A percentile compares a stretch with the other conserved stretches of the same genome.
Conservation (phyloP, 1,140 invertebrate genomes). For the Megalonaias nervosa region DNA sequence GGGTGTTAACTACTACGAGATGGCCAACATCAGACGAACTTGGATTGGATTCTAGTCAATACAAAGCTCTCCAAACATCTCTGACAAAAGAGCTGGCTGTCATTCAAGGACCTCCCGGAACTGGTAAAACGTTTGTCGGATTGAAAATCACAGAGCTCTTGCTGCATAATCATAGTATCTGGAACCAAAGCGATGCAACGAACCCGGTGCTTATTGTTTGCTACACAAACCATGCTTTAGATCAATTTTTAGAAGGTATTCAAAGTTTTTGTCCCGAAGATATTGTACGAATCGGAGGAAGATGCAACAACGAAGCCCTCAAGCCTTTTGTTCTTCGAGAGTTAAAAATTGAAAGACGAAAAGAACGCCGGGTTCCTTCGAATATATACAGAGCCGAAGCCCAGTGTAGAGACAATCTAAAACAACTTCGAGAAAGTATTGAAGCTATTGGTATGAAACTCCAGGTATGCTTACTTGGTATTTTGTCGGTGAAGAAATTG, state of each 20-base stretch:
- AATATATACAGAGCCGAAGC: slow-evolving; percentile 11
- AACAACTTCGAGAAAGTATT: slow-evolving; percentile 19
- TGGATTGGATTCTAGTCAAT: slow-evolving; percentile 71
- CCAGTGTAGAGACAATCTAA: slow-evolving; percentile 22
- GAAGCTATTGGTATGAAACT: slow-evolving; percentile 20
- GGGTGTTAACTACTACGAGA: slow-evolving; percentile 34
- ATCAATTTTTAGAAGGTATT: slow-evolving; percentile 87
- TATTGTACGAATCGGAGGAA: slow-evolving; percentile 82
- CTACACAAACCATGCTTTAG: slow-evolving; percentile 90
- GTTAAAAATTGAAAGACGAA: slow-evolving; percentile 7
- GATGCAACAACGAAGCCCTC: slow-evolving; percentile 74
- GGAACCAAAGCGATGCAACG: slow-evolving; percentile 37
- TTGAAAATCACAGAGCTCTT: slow-evolving; percentile 69
- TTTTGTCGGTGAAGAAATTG: slow-evolving; percentile 6
- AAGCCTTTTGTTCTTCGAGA: slow-evolving; percentile 36
- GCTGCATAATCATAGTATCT: slow-evolving; percentile 60
- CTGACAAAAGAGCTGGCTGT: slow-evolving; percentile 75
- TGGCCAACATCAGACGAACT: slow-evolving; percentile 60
- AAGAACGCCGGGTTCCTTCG: slow-evolving; percentile 7
- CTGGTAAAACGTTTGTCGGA: slow-evolving; percentile 69
- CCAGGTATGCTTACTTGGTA: slow-evolving; percentile 6
- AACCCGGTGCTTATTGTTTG: slow-evolving; percentile 84
- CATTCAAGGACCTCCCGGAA: slow-evolving; percentile 78
- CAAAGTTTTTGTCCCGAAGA: slow-evolving; percentile 45
- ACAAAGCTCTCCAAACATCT: slow-evolving; percentile 70